These are phyloP conservation scores for Tholera decimalis DNA, from an alignment of 2,888 invertebrate species.

Conservation along the genomic window DNA sequence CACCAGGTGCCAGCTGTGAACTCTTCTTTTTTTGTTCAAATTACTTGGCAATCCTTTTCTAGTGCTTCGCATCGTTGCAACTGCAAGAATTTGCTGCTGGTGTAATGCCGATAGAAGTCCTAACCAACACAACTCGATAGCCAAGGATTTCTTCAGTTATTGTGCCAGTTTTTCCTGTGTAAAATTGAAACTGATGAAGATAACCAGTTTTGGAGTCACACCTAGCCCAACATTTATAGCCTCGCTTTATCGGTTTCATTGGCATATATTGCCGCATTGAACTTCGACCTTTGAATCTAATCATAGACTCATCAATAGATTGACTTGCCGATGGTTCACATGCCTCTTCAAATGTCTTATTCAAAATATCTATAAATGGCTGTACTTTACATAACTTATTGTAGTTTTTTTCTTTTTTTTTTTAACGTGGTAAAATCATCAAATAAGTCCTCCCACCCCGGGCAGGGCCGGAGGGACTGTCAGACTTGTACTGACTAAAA, in stretches of 20 bases:
- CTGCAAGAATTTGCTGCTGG: conserved; percentile 15
- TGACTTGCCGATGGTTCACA: conserved; percentile 31
- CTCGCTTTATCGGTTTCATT: conserved; percentile 23
- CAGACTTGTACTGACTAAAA: too few relatives aligned
- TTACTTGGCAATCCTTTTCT: conserved; percentile 21
- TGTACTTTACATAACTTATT: conserved; percentile 47
- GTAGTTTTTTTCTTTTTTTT: too few relatives aligned
- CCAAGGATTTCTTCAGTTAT: neutral
- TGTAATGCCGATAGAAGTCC: conserved; percentile 19
- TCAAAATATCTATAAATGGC: conserved; percentile 42
- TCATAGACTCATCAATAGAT: conserved; percentile 45
- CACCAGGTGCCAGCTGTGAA: conserved; percentile 25
- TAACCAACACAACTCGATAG: conserved; percentile 4
- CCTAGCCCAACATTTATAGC: conserved; percentile 7
- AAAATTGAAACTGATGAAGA: conserved; percentile 21
- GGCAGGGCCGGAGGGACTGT: too few relatives aligned
- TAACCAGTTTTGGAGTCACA: conserved; percentile 16
- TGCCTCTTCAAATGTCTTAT: conserved; percentile 44
- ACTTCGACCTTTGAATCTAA: conserved; percentile 21
- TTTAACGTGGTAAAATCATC: too few relatives aligned
- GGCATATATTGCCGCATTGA: conserved; percentile 29
- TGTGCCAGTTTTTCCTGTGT: conserved; percentile 19
- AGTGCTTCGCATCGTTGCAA: conserved; percentile 24
- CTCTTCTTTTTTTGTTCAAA: too few relatives aligned
- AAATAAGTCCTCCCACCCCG: too few relatives aligned